These are phyloP conservation scores for Syrrhaptes paradoxus DNA, from an alignment of 2,113 vertebrate genomes.

Conservation along the genomic window DNA sequence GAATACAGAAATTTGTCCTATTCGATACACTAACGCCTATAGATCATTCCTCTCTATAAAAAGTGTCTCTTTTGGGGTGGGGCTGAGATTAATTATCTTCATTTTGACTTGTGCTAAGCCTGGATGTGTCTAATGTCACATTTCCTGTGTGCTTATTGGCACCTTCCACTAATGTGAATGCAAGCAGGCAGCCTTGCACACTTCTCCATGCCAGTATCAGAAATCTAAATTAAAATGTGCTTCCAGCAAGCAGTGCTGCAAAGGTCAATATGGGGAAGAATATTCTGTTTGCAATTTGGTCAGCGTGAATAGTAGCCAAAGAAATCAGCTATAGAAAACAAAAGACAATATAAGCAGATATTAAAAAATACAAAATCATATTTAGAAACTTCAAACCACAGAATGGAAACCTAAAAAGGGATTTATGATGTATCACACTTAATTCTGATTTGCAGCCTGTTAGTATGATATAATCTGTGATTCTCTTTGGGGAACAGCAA, in stretches of 20 bases:
- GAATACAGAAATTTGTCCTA: background rate
- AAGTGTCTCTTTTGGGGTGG: background rate
- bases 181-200: background rate
- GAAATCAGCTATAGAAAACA: conserved; percentile 5
- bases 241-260: background rate
- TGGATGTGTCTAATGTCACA: background rate
- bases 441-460: conserved; percentile 37
- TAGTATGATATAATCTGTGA: conserved; percentile 38
- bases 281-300: background rate
- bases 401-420: background rate
- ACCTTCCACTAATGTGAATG: background rate
- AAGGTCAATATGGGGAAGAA: background rate
- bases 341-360: background rate
- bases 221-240: background rate
- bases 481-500: conserved; percentile 34
- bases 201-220: background rate
- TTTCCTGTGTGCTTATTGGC: background rate
- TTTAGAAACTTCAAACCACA: background rate
- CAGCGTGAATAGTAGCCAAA: background rate
- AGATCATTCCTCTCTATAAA: background rate
- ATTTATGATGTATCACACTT: background rate
- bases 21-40: background rate
- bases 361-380: background rate
- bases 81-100: background rate
- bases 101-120: background rate